Base-by-base conservation (phyloP, 2,888 invertebrate genomes). In the Stenotaenia linearis region DNA sequence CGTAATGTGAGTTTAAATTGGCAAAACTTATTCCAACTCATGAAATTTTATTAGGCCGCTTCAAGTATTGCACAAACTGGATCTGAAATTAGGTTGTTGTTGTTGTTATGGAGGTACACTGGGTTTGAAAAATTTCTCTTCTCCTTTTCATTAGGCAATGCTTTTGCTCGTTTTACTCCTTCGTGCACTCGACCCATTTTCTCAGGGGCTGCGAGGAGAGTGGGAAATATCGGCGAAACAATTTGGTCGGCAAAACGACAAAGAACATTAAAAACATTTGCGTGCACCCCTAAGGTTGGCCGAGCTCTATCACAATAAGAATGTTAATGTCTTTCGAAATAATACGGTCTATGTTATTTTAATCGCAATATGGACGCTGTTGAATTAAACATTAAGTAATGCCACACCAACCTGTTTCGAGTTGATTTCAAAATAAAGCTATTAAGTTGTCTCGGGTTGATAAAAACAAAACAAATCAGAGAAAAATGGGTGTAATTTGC, bases 261-360 rank as follows among this genome's bases (percentile, higher is more conserved):
- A 56, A 56, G 56, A 56, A 56, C 56, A 56, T 56, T 56, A 56
- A 56, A 56, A 56, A 56, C 56, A 56, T 56, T 56, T 45, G 56
- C 56, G 56, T 56, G 56, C 56, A 56, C 56, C 56, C 56, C 18
- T n/a, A 56, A 18, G 56, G 56, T 56, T 56, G 56, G 56, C 18
- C 56, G 21, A 56, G 21, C 21, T 56, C 12, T 56, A 56, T 56
- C 56, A 18, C 7, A 56, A 56, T 56, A 56, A 56, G 56, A 56
- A 56, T 56, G 18, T 56, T 56, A 56, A 56, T 56, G 56, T 15
- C 56, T 56, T 21, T 18, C 56, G 21, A 18, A 56, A 56, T 56
- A 56, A 56, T 56, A 21, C 56, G 21, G 15, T 56, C 7, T n/a
- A n/a, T 56, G 12, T 56, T 56, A 21, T 18, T 21, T 18, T 56